Percentiles rank a stretch among this genome's conserved stretches.
Conservation (phyloP, 2,797 vertebrate genomes). For the Chelon labrosus region DNA sequence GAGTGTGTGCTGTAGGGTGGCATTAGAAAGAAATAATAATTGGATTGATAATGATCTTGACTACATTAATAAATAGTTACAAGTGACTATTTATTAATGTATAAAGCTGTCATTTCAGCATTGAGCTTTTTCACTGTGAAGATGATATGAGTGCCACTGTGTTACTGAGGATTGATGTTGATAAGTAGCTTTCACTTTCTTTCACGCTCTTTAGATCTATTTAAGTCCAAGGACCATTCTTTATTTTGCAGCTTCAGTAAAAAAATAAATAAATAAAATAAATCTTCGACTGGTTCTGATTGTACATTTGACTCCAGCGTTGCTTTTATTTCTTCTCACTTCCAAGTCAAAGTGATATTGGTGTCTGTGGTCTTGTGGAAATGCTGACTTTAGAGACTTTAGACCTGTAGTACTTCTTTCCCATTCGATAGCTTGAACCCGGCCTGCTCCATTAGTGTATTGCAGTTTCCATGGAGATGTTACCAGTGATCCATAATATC, state of each 20-base stretch:
- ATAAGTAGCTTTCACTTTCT: neutral
- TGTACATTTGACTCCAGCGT: neutral
- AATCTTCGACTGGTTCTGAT: neutral
- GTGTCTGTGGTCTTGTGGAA: neutral
- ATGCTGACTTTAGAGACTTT: conserved; percentile 8
- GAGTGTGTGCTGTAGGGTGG: no score
- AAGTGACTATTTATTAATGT: no score
- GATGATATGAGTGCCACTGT: neutral
- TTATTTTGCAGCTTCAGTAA: neutral
- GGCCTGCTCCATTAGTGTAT: conserved; percentile 5
- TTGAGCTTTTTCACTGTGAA: neutral
- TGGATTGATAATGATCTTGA: no score
- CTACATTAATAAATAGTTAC: no score
- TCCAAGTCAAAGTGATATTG: conserved; percentile 1
- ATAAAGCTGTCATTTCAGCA: neutral
- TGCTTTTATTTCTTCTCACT: neutral
- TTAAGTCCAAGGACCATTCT: neutral
- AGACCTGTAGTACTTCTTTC: neutral
- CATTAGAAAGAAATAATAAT: no score
- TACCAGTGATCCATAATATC: conserved; percentile 15
- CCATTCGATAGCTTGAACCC: conserved; percentile 8
- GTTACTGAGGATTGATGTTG: neutral
- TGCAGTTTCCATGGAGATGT: conserved; percentile 65
- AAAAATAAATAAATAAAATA: neutral
- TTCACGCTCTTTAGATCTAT: neutral